Evolutionary conservation across 2,888 invertebrate genomes (phyloP).

Genomic region (Torymus texanus): DNA sequence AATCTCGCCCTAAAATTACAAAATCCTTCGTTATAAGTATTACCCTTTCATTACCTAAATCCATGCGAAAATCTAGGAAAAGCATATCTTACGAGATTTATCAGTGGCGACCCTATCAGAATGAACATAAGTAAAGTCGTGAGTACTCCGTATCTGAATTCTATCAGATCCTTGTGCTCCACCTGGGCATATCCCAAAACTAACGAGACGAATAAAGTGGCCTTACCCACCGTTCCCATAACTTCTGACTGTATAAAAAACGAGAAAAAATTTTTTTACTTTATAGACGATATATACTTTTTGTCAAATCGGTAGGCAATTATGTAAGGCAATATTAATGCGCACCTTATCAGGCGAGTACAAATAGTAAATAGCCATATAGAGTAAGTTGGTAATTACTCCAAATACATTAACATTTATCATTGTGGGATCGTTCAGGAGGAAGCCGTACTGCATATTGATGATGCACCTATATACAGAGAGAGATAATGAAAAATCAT

Average conservation of each 20-base stretch:
- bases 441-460: slow-evolving; percentile 85
- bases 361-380: slow-evolving; percentile 81
- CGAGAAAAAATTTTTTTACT: background rate
- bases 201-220: slow-evolving; percentile 78
- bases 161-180: slow-evolving; percentile 81
- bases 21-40: slow-evolving; percentile 10
- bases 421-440: slow-evolving; percentile 86
- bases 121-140: slow-evolving; percentile 82
- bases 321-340: background rate
- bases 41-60: too few species aligned
- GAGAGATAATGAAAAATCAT: too few species aligned
- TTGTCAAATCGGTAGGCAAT: background rate
- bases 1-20: slow-evolving; percentile 80
- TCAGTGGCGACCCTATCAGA: slow-evolving; percentile 83
- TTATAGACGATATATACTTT: slow-evolving; percentile 1
- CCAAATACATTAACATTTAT: slow-evolving; percentile 87
- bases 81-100: slow-evolving; percentile 80
- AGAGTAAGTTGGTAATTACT: slow-evolving; percentile 81
- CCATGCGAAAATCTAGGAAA: too few species aligned
- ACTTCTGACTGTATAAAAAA: slow-evolving; percentile 59
- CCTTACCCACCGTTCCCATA: slow-evolving; percentile 75
- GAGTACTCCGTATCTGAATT: slow-evolving; percentile 83
- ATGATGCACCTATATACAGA: slow-evolving; percentile 80
- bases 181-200: slow-evolving; percentile 81
- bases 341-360: slow-evolving; percentile 78